These are phyloP conservation scores for Uria lomvia DNA, from an alignment of 2,113 vertebrate species.

Conservation along the genomic window DNA sequence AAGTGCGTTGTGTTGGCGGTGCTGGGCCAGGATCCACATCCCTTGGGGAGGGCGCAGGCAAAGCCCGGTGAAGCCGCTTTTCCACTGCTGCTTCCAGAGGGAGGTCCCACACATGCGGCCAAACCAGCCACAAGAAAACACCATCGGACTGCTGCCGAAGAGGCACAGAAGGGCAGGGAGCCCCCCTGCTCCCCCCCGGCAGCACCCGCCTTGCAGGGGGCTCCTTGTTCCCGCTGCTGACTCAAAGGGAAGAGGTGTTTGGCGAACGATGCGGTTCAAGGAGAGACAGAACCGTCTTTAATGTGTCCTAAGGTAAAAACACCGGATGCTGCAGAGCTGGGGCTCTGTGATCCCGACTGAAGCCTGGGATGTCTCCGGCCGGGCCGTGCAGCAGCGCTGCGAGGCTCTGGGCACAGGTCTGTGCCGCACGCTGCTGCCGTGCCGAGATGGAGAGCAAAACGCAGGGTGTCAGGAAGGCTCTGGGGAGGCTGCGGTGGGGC, in stretches of 20 bases:
- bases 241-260: background rate
- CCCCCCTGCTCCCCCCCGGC: no score
- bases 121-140: background rate
- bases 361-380: fast-evolving
- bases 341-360: background rate
- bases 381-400: fast-evolving
- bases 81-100: background rate
- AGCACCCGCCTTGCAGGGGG: fast-evolving
- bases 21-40: background rate
- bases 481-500: background rate
- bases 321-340: no score
- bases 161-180: background rate
- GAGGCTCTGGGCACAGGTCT: background rate
- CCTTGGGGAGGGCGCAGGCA: background rate
- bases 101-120: fast-evolving
- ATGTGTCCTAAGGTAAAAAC: background rate
- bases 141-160: fast-evolving
- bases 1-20: background rate
- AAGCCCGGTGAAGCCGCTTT: background rate
- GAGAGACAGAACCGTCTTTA: background rate
- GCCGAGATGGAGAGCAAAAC: background rate
- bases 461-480: background rate
- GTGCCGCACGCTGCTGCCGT: background rate
- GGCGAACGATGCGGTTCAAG: background rate
- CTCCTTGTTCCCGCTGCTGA: background rate